A percentile compares a stretch with the other conserved stretches of the same genome.
These are phyloP conservation scores for Pterocles orientalis DNA, from an alignment of 2,113 vertebrate species.

Conservation along the genomic window DNA sequence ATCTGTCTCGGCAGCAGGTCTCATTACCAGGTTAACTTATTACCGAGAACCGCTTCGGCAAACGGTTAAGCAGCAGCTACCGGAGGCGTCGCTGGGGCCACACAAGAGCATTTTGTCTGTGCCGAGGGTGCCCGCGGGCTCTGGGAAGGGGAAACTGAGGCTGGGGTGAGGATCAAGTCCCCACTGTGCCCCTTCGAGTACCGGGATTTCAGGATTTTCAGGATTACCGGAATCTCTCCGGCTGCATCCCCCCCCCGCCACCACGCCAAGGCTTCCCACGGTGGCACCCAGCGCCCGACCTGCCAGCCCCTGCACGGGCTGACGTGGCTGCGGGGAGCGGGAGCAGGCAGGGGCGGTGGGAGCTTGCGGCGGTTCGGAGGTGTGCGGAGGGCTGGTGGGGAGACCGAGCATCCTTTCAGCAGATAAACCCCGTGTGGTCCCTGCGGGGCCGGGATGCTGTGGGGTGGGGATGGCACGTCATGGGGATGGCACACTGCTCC, in stretches of 20 bases:
- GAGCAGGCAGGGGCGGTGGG: neutral
- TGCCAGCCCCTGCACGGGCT: slow-evolving; percentile 32
- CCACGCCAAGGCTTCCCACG: neutral
- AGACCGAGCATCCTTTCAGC: neutral
- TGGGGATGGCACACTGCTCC: neutral
- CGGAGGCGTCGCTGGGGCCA: neutral
- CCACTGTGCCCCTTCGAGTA: rapidly evolving
- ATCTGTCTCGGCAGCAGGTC: slow-evolving; percentile 49
- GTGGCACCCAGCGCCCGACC: neutral
- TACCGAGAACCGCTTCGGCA: neutral
- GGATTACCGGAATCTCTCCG: neutral
- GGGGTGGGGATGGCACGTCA: neutral
- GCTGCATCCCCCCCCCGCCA: neutral
- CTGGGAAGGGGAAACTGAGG: neutral
- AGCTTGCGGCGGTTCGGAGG: neutral
- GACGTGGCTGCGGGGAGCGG: neutral
- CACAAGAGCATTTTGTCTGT: rapidly evolving
- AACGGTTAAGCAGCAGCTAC: neutral
- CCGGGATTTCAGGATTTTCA: neutral
- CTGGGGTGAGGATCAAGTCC: neutral
- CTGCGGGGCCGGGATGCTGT: neutral
- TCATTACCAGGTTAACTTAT: slow-evolving; percentile 56
- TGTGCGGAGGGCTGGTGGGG: neutral
- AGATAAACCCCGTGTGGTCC: slow-evolving; percentile 28
- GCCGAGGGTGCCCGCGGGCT: rapidly evolving